Evolutionary conservation across 2,113 vertebrate genomes (phyloP).

Genomic region (Corythornis vintsioides): DNA sequence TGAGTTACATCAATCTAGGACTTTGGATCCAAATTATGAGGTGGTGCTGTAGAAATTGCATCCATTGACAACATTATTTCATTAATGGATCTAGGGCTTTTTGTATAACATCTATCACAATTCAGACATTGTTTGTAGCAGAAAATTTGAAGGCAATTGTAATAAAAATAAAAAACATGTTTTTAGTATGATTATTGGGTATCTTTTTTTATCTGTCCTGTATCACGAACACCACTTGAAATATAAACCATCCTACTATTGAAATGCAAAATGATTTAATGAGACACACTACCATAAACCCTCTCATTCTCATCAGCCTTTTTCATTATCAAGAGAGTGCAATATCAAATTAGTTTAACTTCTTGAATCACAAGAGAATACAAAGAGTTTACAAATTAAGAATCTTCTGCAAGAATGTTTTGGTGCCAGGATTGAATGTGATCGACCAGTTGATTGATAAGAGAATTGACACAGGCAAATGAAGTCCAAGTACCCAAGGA

Average conservation of each 20-base stretch:
- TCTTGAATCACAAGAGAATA: neutral
- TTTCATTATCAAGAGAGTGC: neutral
- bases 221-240: neutral
- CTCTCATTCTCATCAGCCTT: neutral
- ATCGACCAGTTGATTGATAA: neutral
- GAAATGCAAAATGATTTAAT: neutral
- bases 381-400: constrained; percentile 4
- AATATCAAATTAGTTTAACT: constrained; percentile 4
- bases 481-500: neutral
- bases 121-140: neutral
- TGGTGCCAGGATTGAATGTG: neutral
- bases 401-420: constrained; percentile 11
- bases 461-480: neutral
- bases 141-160: neutral
- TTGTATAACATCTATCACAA: neutral
- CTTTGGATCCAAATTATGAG: neutral
- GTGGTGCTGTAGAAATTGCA: neutral
- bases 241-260: neutral
- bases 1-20: neutral
- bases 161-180: neutral
- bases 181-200: neutral
- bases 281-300: neutral
- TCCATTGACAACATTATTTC: neutral
- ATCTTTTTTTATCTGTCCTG: neutral
- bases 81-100: neutral